Conservation (phyloP, 1,140 invertebrate genomes). For the Drosophila trapezifrons region DNA sequence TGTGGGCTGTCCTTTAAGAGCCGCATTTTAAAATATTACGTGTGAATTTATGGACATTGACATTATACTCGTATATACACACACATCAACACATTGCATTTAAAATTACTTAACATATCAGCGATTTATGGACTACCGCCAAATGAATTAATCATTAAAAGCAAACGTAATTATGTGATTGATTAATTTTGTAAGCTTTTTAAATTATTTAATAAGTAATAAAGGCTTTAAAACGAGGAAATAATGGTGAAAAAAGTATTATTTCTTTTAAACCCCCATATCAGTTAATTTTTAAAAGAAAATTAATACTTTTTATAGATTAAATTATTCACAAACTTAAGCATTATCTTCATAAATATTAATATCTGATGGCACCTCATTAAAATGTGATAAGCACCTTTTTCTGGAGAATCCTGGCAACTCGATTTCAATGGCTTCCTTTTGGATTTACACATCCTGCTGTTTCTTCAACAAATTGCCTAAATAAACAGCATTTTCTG, state of each 20-base stretch:
- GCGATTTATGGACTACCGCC: slow-evolving; percentile 2
- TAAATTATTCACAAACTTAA: not conserved
- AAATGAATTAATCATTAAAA: slow-evolving; percentile 7
- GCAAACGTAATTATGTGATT: slow-evolving; percentile 19
- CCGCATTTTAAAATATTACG: not conserved
- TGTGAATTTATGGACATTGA: slow-evolving; percentile 19
- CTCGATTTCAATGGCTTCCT: not conserved
- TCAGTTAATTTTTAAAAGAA: not conserved
- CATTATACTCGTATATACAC: not conserved
- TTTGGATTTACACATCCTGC: not conserved
- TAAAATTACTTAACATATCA: slow-evolving; percentile 1
- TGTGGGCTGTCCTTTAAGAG: not conserved
- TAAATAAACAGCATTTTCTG: slow-evolving; percentile 60
- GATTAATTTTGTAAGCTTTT: slow-evolving; percentile 10
- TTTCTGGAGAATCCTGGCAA: not conserved
- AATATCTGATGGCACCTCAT: not conserved
- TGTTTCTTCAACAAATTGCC: slow-evolving; percentile 35
- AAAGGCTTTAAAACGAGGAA: not conserved
- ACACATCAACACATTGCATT: slow-evolving; percentile 11
- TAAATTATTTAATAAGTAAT: no score
- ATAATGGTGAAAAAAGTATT: not conserved
- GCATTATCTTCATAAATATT: not conserved
- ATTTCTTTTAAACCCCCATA: no score
- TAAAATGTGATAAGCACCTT: slow-evolving; percentile 4
- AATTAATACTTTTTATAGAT: not conserved